phyloP scores from a whole-genome alignment of 2,113 vertebrate species.

The Ceratotherium simum region DNA sequence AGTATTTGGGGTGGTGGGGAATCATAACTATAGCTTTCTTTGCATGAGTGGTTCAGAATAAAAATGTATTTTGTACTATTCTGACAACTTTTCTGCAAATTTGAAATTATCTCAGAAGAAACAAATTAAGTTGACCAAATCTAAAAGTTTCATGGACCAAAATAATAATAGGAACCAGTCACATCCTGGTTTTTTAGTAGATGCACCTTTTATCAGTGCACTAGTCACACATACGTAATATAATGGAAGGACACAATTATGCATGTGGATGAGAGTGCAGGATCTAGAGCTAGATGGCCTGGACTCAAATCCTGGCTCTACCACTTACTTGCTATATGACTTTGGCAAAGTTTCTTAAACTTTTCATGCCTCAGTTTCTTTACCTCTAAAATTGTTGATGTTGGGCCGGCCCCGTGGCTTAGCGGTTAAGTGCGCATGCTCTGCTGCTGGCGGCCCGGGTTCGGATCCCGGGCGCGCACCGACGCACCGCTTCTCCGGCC shows the following conservation, averaged over 20 bases:
- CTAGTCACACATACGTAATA: background rate
- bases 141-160: background rate
- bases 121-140: background rate
- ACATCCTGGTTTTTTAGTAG: background rate
- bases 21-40: background rate
- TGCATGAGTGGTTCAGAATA: background rate
- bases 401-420: too few species aligned
- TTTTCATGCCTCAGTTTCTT: background rate
- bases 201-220: background rate
- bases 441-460: too few species aligned
- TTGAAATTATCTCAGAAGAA: background rate
- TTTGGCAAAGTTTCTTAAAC: background rate
- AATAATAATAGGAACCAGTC: background rate
- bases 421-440: too few species aligned
- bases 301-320: background rate
- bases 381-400: background rate
- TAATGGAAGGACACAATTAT: background rate
- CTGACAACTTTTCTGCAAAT: background rate
- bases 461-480: too few species aligned
- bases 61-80: background rate
- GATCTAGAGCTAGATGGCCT: background rate
- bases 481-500: too few species aligned
- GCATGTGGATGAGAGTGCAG: background rate
- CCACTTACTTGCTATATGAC: background rate
- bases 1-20: background rate